Evolutionary conservation across 2,113 vertebrate species (phyloP).

Genomic region (Salvelinus namaycush): DNA sequence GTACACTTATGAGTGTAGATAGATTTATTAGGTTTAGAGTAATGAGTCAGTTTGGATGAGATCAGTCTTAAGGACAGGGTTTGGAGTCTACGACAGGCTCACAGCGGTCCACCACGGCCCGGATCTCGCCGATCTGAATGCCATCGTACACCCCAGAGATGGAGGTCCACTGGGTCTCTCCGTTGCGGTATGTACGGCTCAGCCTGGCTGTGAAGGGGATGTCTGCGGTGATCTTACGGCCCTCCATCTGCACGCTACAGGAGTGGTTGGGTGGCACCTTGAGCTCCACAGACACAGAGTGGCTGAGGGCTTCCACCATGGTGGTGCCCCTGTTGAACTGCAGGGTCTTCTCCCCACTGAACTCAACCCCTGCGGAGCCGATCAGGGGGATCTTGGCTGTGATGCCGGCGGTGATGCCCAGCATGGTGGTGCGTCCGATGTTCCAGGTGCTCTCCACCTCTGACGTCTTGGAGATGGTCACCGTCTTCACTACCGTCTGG

Average conservation of each 20-base stretch:
- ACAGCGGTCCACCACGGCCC: conserved; percentile 70
- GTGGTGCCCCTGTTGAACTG: conserved; percentile 70
- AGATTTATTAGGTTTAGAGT: too few relatives aligned
- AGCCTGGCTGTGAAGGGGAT: conserved; percentile 71
- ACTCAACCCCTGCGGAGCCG: conserved; percentile 58
- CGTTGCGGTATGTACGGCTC: conserved; percentile 68
- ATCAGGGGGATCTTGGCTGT: conserved; percentile 71
- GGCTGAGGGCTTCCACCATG: conserved; percentile 60
- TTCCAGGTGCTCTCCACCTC: conserved; percentile 72
- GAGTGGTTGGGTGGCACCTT: conserved; percentile 66
- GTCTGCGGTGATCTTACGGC: conserved; percentile 68
- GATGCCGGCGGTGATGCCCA: conserved; percentile 66
- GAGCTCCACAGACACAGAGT: conserved; percentile 68
- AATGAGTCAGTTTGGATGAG: too few relatives aligned
- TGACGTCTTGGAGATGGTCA: conserved; percentile 67
- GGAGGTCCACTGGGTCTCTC: conserved; percentile 72
- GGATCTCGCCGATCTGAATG: conserved; percentile 70
- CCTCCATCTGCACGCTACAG: conserved; percentile 72
- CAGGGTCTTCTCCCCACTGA: conserved; percentile 67
- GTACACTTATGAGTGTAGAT: too few relatives aligned
- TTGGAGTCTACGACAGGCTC: conserved; percentile 63
- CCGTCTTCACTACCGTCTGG: conserved; percentile 60
- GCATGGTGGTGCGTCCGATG: conserved; percentile 70
- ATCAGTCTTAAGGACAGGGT: conserved; percentile 58
- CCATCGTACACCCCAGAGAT: conserved; percentile 66